Evolutionary conservation across 23 tunicate species (phyloP), one percentile per base, ranked within the genome.

Genomic region (Halocynthia roretzi): DNA sequence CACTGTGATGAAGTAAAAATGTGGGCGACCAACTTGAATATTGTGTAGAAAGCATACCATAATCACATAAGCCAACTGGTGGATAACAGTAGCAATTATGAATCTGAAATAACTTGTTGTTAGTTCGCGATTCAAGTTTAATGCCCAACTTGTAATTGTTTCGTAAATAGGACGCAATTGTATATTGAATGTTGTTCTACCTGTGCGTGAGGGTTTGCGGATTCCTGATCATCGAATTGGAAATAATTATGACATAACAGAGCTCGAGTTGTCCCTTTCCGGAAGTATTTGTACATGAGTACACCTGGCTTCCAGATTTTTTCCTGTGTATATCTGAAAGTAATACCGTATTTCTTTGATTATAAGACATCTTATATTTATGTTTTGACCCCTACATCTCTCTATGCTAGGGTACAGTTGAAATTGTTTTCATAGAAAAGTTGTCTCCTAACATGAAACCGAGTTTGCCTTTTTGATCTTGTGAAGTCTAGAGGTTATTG

Each of bases 1-100:
- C 77, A 22, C 89, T 85, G 78, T 85, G 89, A 51, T 85, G 89
- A 7, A 85, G 48, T 10, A 71, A 15, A 52, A 85, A 85, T 7
- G 61, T 61, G 23, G 89, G 89, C 54, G 78, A 83, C 57, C 83
- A 85, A 6, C 80, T 72, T 8, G 89, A 63, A 65, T 78, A 85
- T 7, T 61, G 58, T 22, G 64, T 61, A 8, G 65, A 63, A 7
- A 62, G 80, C 89, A 85, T 85, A 7, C 89, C 82, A 75, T 56
- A 85, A 5, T 10, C 18, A 67, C 89, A 85, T 6, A 48, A 50
- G 15, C 77, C 76, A 10, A 49, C 12, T 8, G 51, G 22, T 10
- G 15, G 54, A 7, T 50, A 23, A 67, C 87, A 83, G 44, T 69
- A 62, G 67, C 87, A 83, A 68, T 68, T 64, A 51, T 83, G 87